phyloP scores from a whole-genome alignment of 2,113 vertebrate species.

The Chiloscyllium plagiosum region DNA sequence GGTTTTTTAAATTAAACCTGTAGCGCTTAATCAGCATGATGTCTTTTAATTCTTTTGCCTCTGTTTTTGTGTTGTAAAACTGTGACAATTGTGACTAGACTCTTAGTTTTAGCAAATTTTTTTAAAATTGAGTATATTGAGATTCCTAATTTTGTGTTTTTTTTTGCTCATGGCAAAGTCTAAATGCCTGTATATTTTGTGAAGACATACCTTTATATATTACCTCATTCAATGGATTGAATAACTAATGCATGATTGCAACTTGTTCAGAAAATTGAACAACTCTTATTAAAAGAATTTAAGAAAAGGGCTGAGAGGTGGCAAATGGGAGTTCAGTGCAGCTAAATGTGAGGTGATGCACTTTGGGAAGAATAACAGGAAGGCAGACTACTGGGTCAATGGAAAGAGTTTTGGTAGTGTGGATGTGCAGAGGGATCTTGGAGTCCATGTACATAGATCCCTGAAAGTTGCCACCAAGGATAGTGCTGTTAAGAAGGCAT shows the following conservation, averaged over 20 bases:
- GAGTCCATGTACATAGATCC: no score
- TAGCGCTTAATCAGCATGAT: constrained; percentile 42
- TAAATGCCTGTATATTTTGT: constrained; percentile 37
- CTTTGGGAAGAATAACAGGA: no score
- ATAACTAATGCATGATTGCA: constrained; percentile 22
- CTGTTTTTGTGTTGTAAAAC: constrained; percentile 52
- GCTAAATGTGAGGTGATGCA: no score
- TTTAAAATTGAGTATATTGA: constrained; percentile 48
- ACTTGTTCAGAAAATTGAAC: constrained; percentile 35
- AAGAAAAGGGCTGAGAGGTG: no score
- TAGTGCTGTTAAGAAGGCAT: no score
- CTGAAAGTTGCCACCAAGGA: no score
- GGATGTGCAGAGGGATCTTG: no score
- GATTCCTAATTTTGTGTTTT: not conserved
- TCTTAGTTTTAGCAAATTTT: constrained; percentile 52
- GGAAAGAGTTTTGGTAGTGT: no score
- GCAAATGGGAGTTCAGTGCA: no score
- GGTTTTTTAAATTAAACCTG: constrained; percentile 41
- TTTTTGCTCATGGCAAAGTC: constrained; percentile 32
- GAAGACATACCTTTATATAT: constrained; percentile 34
- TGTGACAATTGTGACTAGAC: constrained; percentile 52
- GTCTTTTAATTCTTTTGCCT: constrained; percentile 47
- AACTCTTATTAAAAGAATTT: constrained; percentile 33
- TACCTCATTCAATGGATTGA: constrained; percentile 36
- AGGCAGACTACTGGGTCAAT: no score